Percentiles rank a stretch among this genome's conserved stretches.
phyloP scores from a whole-genome alignment of 2,888 invertebrate species.

The Plusia festucae region DNA sequence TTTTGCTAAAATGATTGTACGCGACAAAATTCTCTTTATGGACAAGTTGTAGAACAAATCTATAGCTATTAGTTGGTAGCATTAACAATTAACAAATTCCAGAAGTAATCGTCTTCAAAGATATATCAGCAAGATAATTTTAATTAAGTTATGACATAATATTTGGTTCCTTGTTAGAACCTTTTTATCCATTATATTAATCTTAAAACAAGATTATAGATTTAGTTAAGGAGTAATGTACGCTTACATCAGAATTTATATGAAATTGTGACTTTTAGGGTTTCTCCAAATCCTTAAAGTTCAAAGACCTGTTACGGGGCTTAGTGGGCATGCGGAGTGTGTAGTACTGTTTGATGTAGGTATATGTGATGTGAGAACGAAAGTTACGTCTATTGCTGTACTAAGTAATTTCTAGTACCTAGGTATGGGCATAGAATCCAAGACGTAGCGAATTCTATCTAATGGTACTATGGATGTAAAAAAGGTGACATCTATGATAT shows the following conservation, averaged over 20 bases:
- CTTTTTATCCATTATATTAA: conserved; percentile 17
- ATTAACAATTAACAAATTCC: neutral
- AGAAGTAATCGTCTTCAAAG: neutral
- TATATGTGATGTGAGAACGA: neutral
- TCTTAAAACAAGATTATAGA: conserved; percentile 47
- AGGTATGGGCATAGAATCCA: too few relatives aligned
- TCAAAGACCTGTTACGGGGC: conserved; percentile 35
- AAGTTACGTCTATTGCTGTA: too few relatives aligned
- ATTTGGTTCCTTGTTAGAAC: neutral
- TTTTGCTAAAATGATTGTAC: too few relatives aligned
- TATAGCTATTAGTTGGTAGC: too few relatives aligned
- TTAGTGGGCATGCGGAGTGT: neutral
- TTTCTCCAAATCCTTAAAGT: conserved; percentile 52
- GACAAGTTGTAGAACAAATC: too few relatives aligned
- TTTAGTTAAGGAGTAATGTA: conserved; percentile 17
- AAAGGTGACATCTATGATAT: too few relatives aligned
- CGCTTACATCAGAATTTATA: conserved; percentile 36
- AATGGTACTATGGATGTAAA: too few relatives aligned
- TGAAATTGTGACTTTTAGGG: conserved; percentile 46
- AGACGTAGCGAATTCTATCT: too few relatives aligned
- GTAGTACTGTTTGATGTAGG: neutral
- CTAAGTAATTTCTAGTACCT: too few relatives aligned
- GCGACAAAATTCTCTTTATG: too few relatives aligned
- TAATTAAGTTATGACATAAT: neutral
- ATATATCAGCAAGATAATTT: neutral